These are phyloP conservation scores for Celastrina argiolus DNA, from an alignment of 2,888 invertebrate species.

Conservation along the genomic window DNA sequence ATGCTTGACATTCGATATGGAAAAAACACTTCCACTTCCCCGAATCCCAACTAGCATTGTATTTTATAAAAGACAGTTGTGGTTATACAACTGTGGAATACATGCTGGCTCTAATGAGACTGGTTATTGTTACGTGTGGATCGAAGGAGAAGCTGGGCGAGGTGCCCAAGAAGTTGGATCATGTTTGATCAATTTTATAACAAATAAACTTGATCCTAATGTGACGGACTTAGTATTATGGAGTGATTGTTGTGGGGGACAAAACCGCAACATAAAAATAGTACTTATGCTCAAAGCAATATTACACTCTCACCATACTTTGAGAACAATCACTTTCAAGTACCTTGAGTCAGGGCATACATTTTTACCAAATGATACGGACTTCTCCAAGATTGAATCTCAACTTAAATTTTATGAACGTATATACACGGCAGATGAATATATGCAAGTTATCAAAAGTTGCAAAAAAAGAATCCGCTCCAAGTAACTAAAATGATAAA, in stretches of 20 bases:
- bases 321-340: conserved; percentile 2
- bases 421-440: conserved; percentile 27
- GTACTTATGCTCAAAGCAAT: conserved; percentile 7
- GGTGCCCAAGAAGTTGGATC: conserved; percentile 30
- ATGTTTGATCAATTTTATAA: conserved; percentile 27
- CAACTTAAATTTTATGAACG: conserved; percentile 25
- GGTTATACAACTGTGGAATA: conserved; percentile 30
- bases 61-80: conserved; percentile 23
- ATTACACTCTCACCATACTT: neutral
- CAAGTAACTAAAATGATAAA: conserved; percentile 25
- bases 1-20: conserved; percentile 14
- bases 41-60: conserved; percentile 19
- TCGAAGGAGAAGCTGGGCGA: conserved; percentile 31
- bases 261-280: conserved; percentile 1
- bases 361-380: conserved; percentile 25
- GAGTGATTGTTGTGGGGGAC: conserved; percentile 17
- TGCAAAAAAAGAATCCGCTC: conserved; percentile 27
- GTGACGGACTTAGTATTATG: neutral
- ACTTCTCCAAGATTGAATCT: conserved; percentile 27
- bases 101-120: conserved; percentile 27
- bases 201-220: conserved; percentile 14
- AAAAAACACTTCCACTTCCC: conserved; percentile 16
- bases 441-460: conserved; percentile 28
- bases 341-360: conserved; percentile 5
- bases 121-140: conserved; percentile 29